These are phyloP conservation scores for Xenopus laevis DNA, from an alignment of 2,113 vertebrate genomes.

Conservation along the genomic window DNA sequence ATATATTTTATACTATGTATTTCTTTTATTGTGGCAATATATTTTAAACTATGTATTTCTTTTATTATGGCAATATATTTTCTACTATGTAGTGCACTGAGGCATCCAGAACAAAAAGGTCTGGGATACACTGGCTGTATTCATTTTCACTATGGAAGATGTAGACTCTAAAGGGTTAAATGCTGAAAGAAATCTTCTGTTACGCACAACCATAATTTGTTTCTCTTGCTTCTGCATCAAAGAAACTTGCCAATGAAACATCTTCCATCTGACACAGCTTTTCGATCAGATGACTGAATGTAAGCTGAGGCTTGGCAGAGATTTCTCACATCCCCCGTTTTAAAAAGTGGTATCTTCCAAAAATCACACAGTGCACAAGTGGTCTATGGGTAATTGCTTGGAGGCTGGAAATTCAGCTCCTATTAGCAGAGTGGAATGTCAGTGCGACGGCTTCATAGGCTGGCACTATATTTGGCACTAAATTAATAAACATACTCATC, in stretches of 20 bases:
- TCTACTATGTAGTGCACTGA: too few species aligned
- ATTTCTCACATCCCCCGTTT: background rate
- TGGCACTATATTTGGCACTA: too few species aligned
- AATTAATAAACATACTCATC: too few species aligned
- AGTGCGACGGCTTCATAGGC: too few species aligned
- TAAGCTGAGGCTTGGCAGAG: background rate
- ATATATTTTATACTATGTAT: too few species aligned
- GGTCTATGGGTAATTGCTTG: background rate
- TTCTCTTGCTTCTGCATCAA: background rate
- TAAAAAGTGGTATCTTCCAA: background rate
- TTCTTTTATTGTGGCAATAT: too few species aligned
- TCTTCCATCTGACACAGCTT: background rate
- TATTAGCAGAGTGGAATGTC: background rate
- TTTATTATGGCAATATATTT: too few species aligned
- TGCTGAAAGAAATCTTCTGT: background rate
- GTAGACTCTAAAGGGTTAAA: background rate
- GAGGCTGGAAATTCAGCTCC: background rate
- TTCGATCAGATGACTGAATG: background rate
- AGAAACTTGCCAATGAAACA: slow-evolving; percentile 4
- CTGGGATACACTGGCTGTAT: too few species aligned
- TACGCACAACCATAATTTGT: background rate
- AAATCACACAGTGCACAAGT: background rate
- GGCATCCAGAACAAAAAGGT: too few species aligned
- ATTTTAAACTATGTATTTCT: too few species aligned
- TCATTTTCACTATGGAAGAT: background rate